These are phyloP conservation scores for Paratilapia polleni DNA, from an alignment of 2,113 vertebrate genomes.

Conservation along the genomic window DNA sequence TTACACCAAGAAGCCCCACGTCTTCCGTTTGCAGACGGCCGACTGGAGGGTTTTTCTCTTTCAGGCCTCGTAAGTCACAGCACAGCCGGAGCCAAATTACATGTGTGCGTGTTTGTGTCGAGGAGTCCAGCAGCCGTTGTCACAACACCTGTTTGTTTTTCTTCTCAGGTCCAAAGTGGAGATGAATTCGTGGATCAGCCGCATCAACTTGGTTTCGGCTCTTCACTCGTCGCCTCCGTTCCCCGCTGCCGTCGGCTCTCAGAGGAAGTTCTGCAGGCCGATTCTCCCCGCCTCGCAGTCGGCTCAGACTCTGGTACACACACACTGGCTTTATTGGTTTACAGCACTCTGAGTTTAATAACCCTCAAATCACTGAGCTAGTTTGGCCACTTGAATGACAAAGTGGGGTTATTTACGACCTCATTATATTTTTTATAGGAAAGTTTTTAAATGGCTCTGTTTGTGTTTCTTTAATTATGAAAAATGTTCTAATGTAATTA, in stretches of 20 bases:
- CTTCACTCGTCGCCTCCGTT: conserved; percentile 91
- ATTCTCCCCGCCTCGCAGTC: conserved; percentile 84
- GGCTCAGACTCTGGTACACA: conserved; percentile 81
- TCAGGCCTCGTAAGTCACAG: conserved; percentile 86
- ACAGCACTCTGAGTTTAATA: neutral
- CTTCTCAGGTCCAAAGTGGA: conserved; percentile 82
- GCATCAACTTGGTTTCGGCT: conserved; percentile 89
- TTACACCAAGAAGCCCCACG: conserved; percentile 90
- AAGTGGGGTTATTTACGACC: neutral
- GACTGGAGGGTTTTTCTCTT: conserved; percentile 94
- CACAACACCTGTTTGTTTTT: neutral
- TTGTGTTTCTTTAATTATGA: neutral
- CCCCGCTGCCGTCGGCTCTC: conserved; percentile 89
- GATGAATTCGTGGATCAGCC: conserved; percentile 91
- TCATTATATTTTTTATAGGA: neutral
- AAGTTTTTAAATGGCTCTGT: neutral
- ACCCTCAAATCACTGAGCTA: neutral
- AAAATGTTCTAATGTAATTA: neutral
- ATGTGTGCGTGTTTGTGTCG: neutral
- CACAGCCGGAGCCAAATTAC: neutral
- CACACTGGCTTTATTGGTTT: no score
- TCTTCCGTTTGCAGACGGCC: conserved; percentile 90
- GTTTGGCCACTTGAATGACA: neutral
- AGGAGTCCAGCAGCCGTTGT: neutral
- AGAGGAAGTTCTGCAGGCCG: conserved; percentile 87